phyloP scores from a whole-genome alignment of 2,888 invertebrate species.

The Drepanosiphum platanoidis region DNA sequence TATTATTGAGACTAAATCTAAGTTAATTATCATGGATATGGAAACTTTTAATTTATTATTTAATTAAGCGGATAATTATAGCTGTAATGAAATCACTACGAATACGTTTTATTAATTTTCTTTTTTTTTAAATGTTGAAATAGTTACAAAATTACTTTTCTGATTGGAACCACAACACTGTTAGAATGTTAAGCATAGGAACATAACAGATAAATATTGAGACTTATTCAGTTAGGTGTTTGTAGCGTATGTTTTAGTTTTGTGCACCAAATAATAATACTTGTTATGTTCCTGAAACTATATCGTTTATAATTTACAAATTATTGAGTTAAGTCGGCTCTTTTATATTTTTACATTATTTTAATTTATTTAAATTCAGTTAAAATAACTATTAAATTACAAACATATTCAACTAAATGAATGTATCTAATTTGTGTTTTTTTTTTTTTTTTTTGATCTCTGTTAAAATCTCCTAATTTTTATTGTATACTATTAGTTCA shows the following conservation, averaged over 20 bases:
- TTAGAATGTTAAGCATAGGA: not conserved
- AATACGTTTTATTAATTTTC: not conserved
- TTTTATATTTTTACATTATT: not conserved
- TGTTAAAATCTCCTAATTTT: not conserved
- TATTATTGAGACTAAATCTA: conserved; percentile 30
- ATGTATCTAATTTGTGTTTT: not conserved
- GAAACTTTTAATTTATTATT: conserved; percentile 25
- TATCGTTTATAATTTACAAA: not conserved
- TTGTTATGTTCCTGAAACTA: not conserved
- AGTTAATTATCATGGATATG: not conserved
- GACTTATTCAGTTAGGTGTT: conserved; percentile 13
- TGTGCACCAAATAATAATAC: not conserved
- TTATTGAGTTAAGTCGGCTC: not conserved
- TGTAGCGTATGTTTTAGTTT: not conserved
- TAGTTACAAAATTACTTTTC: not conserved
- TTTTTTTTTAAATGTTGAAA: no score
- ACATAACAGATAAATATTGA: not conserved
- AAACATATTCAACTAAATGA: not conserved
- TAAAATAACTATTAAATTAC: no score
- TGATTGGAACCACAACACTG: not conserved
- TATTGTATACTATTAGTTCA: not conserved
- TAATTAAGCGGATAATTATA: not conserved
- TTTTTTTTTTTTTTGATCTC: not conserved
- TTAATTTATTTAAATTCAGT: not conserved
- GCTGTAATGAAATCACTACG: not conserved